Percentiles rank a stretch among this genome's conserved stretches.
Evolutionary conservation across 2,888 invertebrate genomes (phyloP).

Genomic region (Acanthosepion pharaonis): DNA sequence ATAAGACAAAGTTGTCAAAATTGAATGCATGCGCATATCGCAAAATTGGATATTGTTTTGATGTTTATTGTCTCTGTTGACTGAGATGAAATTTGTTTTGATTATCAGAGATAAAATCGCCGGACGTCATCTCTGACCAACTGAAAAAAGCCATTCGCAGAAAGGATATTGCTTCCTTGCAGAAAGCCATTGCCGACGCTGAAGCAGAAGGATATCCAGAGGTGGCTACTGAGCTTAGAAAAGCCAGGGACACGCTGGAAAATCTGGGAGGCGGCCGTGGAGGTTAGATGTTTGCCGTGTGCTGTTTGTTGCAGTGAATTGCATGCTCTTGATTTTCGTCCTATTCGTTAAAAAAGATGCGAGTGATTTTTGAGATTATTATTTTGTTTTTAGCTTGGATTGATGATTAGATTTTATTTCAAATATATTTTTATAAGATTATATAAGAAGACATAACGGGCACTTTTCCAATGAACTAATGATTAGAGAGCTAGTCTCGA

Average conservation of each 20-base stretch:
- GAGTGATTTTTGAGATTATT: too few species aligned
- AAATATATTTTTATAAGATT: too few species aligned
- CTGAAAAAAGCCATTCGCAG: constrained; percentile 36
- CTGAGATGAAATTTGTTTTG: neutral
- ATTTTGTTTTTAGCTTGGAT: too few species aligned
- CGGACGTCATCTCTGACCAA: neutral
- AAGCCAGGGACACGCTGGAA: constrained; percentile 24
- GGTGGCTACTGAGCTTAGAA: constrained; percentile 6
- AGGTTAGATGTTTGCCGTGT: constrained; percentile 34
- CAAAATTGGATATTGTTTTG: neutral
- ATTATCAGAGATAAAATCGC: neutral
- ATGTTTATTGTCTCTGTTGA: neutral
- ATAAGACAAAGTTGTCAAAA: too few species aligned
- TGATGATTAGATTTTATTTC: too few species aligned
- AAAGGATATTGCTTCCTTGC: constrained; percentile 36
- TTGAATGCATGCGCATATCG: too few species aligned
- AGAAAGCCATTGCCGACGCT: constrained; percentile 33
- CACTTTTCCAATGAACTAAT: too few species aligned
- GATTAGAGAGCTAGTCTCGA: too few species aligned
- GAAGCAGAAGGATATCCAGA: constrained; percentile 36
- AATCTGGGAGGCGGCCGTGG: constrained; percentile 36
- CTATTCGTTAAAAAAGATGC: neutral
- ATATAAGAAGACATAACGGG: too few species aligned
- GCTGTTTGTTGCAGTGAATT: neutral
- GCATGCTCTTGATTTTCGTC: neutral